phyloP scores from a whole-genome alignment of 2,888 invertebrate genomes.

The Monochamus alternatus region DNA sequence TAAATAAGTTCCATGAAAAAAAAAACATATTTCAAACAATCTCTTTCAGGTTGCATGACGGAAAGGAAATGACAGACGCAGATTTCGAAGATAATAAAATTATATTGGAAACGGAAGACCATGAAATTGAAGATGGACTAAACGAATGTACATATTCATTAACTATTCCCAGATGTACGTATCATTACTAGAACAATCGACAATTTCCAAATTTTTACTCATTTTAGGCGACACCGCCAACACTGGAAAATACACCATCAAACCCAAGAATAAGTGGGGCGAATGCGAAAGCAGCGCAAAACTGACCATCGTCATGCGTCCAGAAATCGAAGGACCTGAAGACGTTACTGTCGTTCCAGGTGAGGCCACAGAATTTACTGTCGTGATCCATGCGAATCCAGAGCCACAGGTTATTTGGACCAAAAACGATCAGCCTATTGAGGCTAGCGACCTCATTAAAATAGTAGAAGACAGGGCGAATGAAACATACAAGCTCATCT shows the following conservation, averaged over 20 bases:
- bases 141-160: conserved; percentile 88
- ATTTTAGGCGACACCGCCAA: conserved; percentile 80
- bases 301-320: conserved; percentile 84
- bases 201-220: not conserved
- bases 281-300: conserved; percentile 81
- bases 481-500: conserved; percentile 80
- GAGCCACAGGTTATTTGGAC: conserved; percentile 91
- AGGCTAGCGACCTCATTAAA: conserved; percentile 75
- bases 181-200: not conserved
- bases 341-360: conserved; percentile 84
- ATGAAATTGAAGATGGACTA: conserved; percentile 82
- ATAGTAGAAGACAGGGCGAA: conserved; percentile 76
- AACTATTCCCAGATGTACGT: conserved; percentile 80
- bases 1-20: conserved; percentile 59
- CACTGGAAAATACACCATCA: conserved; percentile 87
- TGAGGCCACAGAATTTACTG: conserved; percentile 84
- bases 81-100: conserved; percentile 73
- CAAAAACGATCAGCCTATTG: conserved; percentile 78
- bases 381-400: conserved; percentile 90
- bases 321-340: conserved; percentile 84
- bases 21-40: not conserved
- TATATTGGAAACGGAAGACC: conserved; percentile 77
- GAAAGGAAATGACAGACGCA: conserved; percentile 78
- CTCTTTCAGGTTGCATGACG: conserved; percentile 78
- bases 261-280: conserved; percentile 87